Evolutionary conservation across 2,888 invertebrate genomes (phyloP), one percentile per base, ranked within the genome.

Genomic region (Orchesella flavescens): DNA sequence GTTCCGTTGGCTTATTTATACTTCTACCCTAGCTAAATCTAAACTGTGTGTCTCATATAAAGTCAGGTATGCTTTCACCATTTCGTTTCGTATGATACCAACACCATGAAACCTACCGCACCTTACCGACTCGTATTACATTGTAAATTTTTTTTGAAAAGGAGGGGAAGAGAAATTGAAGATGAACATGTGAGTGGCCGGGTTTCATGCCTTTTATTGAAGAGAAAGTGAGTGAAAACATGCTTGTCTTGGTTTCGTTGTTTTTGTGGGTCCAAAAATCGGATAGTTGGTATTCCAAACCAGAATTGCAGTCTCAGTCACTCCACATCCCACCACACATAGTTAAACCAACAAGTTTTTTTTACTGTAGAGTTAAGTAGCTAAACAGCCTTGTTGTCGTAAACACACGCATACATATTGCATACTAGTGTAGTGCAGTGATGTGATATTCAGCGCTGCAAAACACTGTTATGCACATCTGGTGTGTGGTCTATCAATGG

Each of bases 241-340:
- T n/a, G 65, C 49, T 61, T 53, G 12, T 53, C 17, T 43, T 61
- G 13, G 9, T 44, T 59, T 46, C n/a, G 19, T 21, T 46, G 7
- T 15, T 34, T 34, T 34, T 34, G 34, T 34, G 34, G 34, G 34
- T 34, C 34, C 34, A 76, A 66, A 75, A 61, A 61, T 24, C 43
- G 66, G 66, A 57, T 66, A 76, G 66, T 76, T 76, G 34, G 76
- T 76, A 76, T 76, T 76, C 76, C 15, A 76, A 66, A 76, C 49
- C 21, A n/a, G 75, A 75, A 55, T 66, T 55, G n/a, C 55, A 65
- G 66, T 55, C 44, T 66, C 66, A 66, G 66, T 66, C 17, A 66
- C 44, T 44, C 66, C 34, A 34, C 34, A 34, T 34, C 34, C 34
- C 34, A 13, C 61, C 24, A 21, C 19, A 21, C 3, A 21, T 53